Conservation (phyloP, 2,888 invertebrate species). For the Mythimna lalbum region DNA sequence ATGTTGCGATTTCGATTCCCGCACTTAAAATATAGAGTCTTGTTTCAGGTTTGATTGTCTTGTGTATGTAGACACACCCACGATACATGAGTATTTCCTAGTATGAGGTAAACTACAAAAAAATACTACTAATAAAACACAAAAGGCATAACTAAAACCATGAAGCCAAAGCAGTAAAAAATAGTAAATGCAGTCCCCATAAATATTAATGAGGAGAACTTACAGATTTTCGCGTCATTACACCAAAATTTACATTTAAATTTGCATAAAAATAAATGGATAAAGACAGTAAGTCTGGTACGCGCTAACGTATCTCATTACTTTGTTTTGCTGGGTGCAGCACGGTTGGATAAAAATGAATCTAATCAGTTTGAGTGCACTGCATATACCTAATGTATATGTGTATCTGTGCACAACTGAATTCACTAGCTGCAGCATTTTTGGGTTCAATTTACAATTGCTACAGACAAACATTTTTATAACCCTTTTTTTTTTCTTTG, state of each 20-base stretch:
- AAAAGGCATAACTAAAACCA: slow-evolving; percentile 25
- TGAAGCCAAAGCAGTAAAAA: slow-evolving; percentile 12
- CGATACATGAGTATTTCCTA: too few species aligned
- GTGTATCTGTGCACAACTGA: slow-evolving; percentile 34
- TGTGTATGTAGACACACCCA: too few species aligned
- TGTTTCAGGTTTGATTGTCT: too few species aligned
- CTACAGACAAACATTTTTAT: slow-evolving; percentile 18
- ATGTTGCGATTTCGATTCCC: too few species aligned
- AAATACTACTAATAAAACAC: slow-evolving; percentile 7
- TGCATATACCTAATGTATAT: slow-evolving; percentile 17
- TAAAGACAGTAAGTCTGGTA: slow-evolving; percentile 41
- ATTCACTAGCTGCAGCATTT: slow-evolving; percentile 36
- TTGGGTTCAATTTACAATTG: slow-evolving; percentile 37
- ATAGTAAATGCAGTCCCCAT: slow-evolving; percentile 42
- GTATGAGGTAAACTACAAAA: neutral
- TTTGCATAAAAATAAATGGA: slow-evolving; percentile 49
- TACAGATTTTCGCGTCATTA: slow-evolving; percentile 57
- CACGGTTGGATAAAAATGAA: slow-evolving; percentile 50
- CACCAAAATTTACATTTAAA: slow-evolving; percentile 51
- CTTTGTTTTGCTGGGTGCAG: slow-evolving; percentile 47
- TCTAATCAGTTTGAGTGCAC: slow-evolving; percentile 61
- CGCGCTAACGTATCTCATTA: slow-evolving; percentile 51
- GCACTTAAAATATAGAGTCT: too few species aligned
- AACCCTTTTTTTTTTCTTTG: too few species aligned
- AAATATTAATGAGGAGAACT: slow-evolving; percentile 54